Evolutionary conservation across 1,140 invertebrate genomes (phyloP), one percentile per base, ranked within the genome.

Genomic region (Tribolium madens): DNA sequence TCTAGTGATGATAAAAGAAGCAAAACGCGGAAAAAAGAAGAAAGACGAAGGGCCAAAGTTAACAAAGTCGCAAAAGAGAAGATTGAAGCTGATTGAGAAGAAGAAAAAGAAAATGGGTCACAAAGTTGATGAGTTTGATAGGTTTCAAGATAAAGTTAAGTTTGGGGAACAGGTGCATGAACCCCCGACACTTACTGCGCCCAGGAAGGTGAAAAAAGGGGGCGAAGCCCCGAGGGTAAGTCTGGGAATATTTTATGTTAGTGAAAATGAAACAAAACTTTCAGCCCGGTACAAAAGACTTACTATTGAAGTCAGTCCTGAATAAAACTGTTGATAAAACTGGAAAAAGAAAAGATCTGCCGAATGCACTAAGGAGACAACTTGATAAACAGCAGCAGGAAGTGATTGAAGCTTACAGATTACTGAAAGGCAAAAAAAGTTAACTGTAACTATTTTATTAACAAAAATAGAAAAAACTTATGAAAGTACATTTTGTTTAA

Each of bases 141-240:
- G 69, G 7, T 78, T 85, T n/a, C 84, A 85, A 50, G 92, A 93
- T 81, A 84, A 88, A 72, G 85, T 93, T 42, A 81, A 87, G 81
- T 93, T 93, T 87, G 91, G 91, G 1, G 92, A 93, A 81, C 85
- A 91, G 64, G 89, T 84, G n/a, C 89, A 92, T 82, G 90, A 87
- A 73, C 92, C 92, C 10, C 92, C 92, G 14, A 84, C 85, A 77
- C 83, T 93, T 0, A 87, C 83, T 75, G 78, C 85, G 42, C 89
- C 90, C 1, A 87, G 84, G 76, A 88, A 88, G 80, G 86, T 86
- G 36, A 79, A 87, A 84, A 77, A 76, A 53, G 47, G 76, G 48
- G 71, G 81, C 21, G 86, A 77, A 64, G 85, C 83, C 1, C 77
- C 83, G 1, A 86, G 88, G 82, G 88, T 89, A 86, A 85, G 83